phyloP scores from a whole-genome alignment of 2,888 invertebrate species.

The Nephrotoma appendiculata region DNA sequence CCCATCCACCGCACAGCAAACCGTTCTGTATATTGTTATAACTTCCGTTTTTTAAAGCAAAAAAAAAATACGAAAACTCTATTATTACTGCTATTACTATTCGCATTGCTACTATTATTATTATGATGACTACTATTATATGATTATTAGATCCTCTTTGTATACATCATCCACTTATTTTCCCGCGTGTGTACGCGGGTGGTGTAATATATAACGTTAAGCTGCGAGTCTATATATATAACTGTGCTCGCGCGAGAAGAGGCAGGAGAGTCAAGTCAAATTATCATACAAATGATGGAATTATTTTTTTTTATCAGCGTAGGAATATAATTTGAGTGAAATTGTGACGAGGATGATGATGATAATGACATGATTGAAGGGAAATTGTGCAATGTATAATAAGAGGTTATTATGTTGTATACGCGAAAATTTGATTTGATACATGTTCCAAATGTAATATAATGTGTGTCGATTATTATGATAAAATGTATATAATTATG shows the following conservation, averaged over 20 bases:
- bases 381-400: neutral
- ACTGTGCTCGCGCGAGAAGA: neutral
- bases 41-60: neutral
- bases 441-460: neutral
- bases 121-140: neutral
- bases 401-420: neutral
- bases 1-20: neutral
- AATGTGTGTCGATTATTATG: no score
- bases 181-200: neutral
- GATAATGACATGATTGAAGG: neutral
- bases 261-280: neutral
- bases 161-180: neutral
- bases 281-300: neutral
- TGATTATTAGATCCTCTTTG: neutral
- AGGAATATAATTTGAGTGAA: neutral
- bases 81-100: neutral
- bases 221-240: neutral
- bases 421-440: neutral
- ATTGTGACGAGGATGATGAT: neutral
- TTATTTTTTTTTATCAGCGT: neutral
- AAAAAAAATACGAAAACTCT: neutral
- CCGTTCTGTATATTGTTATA: neutral
- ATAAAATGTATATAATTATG: no score
- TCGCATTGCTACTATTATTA: neutral
- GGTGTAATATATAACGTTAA: neutral